Evolutionary conservation across 2,888 invertebrate genomes (phyloP).

Genomic region (Carabus problematicus): DNA sequence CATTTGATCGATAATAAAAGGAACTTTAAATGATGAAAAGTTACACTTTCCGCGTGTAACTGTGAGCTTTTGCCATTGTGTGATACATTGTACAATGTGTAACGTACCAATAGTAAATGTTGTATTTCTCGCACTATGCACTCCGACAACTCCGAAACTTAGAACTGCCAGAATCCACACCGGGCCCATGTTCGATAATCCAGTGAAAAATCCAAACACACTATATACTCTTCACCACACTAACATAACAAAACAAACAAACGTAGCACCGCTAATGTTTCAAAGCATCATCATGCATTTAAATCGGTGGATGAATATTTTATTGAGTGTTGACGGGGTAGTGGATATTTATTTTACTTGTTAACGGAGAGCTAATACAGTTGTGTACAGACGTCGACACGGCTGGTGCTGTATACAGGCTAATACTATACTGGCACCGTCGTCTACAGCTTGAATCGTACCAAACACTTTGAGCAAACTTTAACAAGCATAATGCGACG

Average conservation of each 20-base stretch:
- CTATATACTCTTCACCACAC: background rate
- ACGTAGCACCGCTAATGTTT: background rate
- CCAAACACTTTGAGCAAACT: constrained; percentile 14
- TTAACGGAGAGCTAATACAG: too few species aligned
- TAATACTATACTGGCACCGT: too few species aligned
- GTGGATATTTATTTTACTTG: too few species aligned
- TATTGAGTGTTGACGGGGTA: constrained; percentile 4
- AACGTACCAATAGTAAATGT: constrained; percentile 10
- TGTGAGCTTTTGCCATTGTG: too few species aligned
- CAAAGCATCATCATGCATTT: constrained; percentile 9
- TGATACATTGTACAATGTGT: too few species aligned
- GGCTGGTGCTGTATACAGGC: too few species aligned
- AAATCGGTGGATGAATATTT: constrained; percentile 19
- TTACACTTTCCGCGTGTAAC: too few species aligned
- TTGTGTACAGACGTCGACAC: too few species aligned
- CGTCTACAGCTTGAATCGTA: too few species aligned
- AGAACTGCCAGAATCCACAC: background rate
- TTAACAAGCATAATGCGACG: constrained; percentile 5
- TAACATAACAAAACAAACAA: background rate
- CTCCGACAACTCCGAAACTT: background rate
- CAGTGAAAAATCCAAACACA: background rate
- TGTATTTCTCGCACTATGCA: background rate
- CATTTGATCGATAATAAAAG: too few species aligned
- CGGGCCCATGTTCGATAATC: background rate
- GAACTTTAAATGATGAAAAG: too few species aligned